Conservation (phyloP, 2,113 vertebrate species). For the Oenanthe oenanthe region DNA sequence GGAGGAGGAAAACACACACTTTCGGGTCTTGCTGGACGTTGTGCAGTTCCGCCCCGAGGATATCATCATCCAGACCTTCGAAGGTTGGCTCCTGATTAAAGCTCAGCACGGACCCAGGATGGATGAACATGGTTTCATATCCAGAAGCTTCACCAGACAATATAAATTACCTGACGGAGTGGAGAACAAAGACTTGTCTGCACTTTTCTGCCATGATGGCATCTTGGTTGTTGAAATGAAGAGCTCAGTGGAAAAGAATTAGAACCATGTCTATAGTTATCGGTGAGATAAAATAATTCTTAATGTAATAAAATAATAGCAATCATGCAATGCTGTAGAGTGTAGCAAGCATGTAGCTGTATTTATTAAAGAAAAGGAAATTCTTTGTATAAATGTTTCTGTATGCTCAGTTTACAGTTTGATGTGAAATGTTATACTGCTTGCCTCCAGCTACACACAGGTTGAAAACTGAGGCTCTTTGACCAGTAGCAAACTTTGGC, state of each 20-base stretch:
- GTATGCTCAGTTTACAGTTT: constrained; percentile 36
- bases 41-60: constrained; percentile 86
- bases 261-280: neutral
- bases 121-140: constrained; percentile 84
- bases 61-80: constrained; percentile 86
- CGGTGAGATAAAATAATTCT: neutral
- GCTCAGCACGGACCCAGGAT: constrained; percentile 80
- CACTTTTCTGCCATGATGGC: constrained; percentile 82
- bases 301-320: neutral
- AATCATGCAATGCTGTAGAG: neutral
- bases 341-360: neutral
- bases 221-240: constrained; percentile 83
- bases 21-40: constrained; percentile 81
- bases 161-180: constrained; percentile 78
- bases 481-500: neutral
- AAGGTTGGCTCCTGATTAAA: constrained; percentile 86
- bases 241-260: constrained; percentile 36
- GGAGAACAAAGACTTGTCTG: constrained; percentile 77
- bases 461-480: neutral
- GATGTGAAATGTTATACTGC: neutral
- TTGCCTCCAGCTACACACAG: neutral
- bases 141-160: constrained; percentile 82
- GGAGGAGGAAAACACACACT: constrained; percentile 27
- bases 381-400: neutral
- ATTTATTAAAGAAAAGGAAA: constrained; percentile 27